Conservation (phyloP, 2,797 vertebrate species). For the Phylloscopus collybita region DNA sequence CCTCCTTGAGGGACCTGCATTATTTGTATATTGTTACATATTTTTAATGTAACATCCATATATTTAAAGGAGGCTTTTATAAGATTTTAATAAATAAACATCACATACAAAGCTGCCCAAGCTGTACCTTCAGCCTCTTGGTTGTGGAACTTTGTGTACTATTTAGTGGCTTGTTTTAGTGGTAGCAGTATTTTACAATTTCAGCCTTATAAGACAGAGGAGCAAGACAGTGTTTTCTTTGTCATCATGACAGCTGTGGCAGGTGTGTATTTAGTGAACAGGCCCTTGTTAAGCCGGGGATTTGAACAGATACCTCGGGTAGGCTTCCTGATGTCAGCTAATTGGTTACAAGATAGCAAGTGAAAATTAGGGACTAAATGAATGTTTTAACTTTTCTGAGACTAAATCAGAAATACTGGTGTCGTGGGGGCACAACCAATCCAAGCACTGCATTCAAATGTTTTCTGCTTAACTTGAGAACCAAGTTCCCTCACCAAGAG, state of each 20-base stretch:
- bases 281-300: not conserved
- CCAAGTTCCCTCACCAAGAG: not conserved
- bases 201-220: not conserved
- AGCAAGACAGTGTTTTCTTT: not conserved
- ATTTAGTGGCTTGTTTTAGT: not conserved
- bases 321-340: not conserved
- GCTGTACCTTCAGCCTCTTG: not conserved
- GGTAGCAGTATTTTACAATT: not conserved
- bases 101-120: not conserved
- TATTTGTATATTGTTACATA: not conserved
- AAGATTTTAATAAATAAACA: not conserved
- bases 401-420: not conserved
- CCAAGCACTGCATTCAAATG: not conserved
- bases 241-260: not conserved
- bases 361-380: not conserved
- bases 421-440: not conserved
- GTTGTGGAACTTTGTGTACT: not conserved
- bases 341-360: not conserved
- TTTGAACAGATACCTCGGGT: not conserved
- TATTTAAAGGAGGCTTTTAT: not conserved
- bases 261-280: not conserved
- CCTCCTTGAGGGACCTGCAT: not conserved
- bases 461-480: not conserved
- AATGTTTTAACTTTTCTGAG: not conserved
- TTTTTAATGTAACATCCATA: not conserved